Evolutionary conservation across 2,888 invertebrate genomes (phyloP).

Genomic region (Coremacera marginata): DNA sequence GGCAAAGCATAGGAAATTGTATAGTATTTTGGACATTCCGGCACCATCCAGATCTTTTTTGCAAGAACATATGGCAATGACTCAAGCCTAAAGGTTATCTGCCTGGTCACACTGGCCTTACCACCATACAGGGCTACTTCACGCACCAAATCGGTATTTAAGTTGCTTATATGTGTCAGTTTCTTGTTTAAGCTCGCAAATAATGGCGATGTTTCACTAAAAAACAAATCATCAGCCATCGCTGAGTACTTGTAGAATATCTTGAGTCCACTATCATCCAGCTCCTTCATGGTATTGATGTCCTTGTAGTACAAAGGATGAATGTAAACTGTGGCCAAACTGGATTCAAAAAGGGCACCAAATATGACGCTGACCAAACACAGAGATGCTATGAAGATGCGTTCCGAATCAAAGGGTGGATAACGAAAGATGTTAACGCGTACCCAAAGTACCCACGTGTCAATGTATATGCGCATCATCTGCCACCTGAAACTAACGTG

Average conservation of each 20-base stretch:
- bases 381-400: constrained; percentile 64
- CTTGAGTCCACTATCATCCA: constrained; percentile 63
- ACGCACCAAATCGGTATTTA: constrained; percentile 58
- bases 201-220: constrained; percentile 63
- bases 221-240: constrained; percentile 68
- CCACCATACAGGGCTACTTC: constrained; percentile 56
- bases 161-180: constrained; percentile 52
- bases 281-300: constrained; percentile 65
- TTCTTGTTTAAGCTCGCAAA: constrained; percentile 64
- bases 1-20: constrained; percentile 66
- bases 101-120: constrained; percentile 63
- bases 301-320: constrained; percentile 68
- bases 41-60: constrained; percentile 61
- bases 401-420: constrained; percentile 65
- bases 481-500: constrained; percentile 51
- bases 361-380: constrained; percentile 68
- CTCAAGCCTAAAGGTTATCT: constrained; percentile 60
- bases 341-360: constrained; percentile 69
- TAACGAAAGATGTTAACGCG: constrained; percentile 61
- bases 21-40: constrained; percentile 68
- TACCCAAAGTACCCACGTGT: constrained; percentile 67
- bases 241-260: constrained; percentile 67
- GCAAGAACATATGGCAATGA: constrained; percentile 55
- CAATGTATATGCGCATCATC: constrained; percentile 58
- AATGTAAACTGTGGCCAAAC: constrained; percentile 68